Base-by-base conservation (phyloP, 2,888 invertebrate species). In the Saturnia japonica region DNA sequence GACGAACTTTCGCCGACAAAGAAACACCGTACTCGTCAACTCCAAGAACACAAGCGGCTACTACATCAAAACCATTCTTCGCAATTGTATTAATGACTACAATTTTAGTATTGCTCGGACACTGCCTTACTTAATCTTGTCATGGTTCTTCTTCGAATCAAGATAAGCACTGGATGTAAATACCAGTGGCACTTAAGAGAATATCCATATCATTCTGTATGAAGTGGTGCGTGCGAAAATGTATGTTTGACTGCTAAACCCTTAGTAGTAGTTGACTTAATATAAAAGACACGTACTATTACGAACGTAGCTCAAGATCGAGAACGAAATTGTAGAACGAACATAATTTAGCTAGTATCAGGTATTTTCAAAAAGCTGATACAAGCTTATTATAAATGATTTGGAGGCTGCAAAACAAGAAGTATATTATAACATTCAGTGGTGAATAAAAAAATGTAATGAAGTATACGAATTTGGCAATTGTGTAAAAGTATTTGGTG, bases 191-290 rank as follows among this genome's bases (percentile, higher is more conserved):
- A 78, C 78, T 80, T 82, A 82, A 81, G 80, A 82, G 80, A 82
- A 85, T 85, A 81, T 84, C 79, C 88, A 87, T 88, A 88, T 88
- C 88, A 86, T 80, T 80, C 74, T 80, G 80, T 79, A 81, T 79
- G 78, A 76, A 80, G 79, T 82, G 80, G 77, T 76, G 80, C 73
- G 81, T 81, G 76, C 72, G 64, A 74, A 79, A 73, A 76, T 73
- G 77, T 73, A 80, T 78, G 76, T 77, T 75, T 78, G 80, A 76
- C 77, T 79, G 78, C 75, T 73, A 72, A 70, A 71, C 70, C 69
- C 73, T 76, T 79, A 80, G 80, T 77, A 79, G 76, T 81, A 81
- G 78, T n/a, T 78, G 78, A 82, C 74, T 78, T 78, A 75, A 75
- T 72, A 80, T 73, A 84, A 85, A 84, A 84, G 85, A 85, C 85